Percentiles rank a stretch among this genome's conserved stretches.
Conservation (phyloP, 2,797 vertebrate species). For the Chiroxiphia lanceolata region DNA sequence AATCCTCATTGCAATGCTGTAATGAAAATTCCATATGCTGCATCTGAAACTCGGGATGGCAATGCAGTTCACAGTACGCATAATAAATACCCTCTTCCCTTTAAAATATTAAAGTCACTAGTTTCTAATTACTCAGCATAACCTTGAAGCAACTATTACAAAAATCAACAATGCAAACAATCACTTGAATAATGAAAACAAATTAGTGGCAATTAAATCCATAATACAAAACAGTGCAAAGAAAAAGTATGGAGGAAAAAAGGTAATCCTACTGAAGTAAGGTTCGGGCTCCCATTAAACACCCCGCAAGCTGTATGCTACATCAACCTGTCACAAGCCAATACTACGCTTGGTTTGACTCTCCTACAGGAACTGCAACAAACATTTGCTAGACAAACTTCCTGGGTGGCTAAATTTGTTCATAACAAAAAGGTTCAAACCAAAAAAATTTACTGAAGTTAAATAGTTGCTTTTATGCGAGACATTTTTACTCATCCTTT, state of each 20-base stretch:
- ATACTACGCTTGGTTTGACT: neutral
- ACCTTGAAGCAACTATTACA: conserved; percentile 68
- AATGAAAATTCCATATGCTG: conserved; percentile 50
- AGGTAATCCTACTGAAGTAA: neutral
- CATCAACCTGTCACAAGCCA: neutral
- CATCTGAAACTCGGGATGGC: conserved; percentile 64
- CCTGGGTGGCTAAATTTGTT: conserved; percentile 19
- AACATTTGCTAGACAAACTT: neutral
- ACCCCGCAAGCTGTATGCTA: neutral
- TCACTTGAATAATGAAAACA: conserved; percentile 55
- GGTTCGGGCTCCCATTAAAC: neutral
- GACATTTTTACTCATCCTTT: conserved; percentile 6
- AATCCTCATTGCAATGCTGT: conserved; percentile 66
- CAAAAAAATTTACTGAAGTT: neutral
- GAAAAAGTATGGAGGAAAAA: neutral
- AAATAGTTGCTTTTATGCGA: conserved; percentile 34
- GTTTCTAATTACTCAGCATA: conserved; percentile 62
- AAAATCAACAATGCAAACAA: conserved; percentile 45
- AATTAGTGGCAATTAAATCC: conserved; percentile 54
- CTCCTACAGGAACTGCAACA: neutral
- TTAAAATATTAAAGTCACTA: conserved; percentile 65
- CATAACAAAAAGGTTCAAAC: conserved; percentile 24
- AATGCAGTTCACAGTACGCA: conserved; percentile 78
- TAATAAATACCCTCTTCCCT: conserved; percentile 79
- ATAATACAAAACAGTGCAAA: conserved; percentile 67